A percentile compares a stretch with the other conserved stretches of the same genome.
Conservation (phyloP, 2,888 invertebrate genomes). For the Pseudeuparius sepicola region DNA sequence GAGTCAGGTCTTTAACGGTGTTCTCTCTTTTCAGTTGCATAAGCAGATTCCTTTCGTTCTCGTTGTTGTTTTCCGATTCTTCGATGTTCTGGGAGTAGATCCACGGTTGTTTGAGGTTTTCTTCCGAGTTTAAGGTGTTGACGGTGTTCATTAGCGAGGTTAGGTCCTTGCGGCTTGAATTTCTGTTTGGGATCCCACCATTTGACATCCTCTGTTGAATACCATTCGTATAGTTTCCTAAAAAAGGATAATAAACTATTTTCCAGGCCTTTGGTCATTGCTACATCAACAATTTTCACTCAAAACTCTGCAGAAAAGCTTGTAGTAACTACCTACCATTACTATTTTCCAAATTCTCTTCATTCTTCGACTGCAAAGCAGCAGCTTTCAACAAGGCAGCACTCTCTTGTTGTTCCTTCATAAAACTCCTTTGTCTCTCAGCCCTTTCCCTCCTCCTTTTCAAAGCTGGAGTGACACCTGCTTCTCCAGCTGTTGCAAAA, state of each 20-base stretch:
- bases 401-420: conserved; percentile 70
- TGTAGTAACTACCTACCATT: conserved; percentile 29
- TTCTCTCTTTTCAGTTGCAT: conserved; percentile 69
- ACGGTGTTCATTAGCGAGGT: conserved; percentile 46
- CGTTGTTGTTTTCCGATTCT: conserved; percentile 41
- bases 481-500: conserved; percentile 43
- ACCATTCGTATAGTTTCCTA: conserved; percentile 49
- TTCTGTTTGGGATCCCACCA: conserved; percentile 42
- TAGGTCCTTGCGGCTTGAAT: conserved; percentile 42
- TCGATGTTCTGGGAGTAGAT: conserved; percentile 35
- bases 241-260: conserved; percentile 17
- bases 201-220: conserved; percentile 51
- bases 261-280: too few species aligned
- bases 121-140: conserved; percentile 46
- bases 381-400: conserved; percentile 43
- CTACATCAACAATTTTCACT: too few species aligned
- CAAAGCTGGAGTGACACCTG: conserved; percentile 72
- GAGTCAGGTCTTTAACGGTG: conserved; percentile 81
- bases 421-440: conserved; percentile 75
- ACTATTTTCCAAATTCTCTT: conserved; percentile 30
- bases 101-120: conserved; percentile 37
- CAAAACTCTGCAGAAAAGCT: too few species aligned
- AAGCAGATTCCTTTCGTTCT: conserved; percentile 46
- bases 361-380: conserved; percentile 35
- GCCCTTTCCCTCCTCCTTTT: conserved; percentile 72